These are phyloP conservation scores for Dissostichus mawsoni DNA, from an alignment of 2,113 vertebrate species.

Conservation along the genomic window DNA sequence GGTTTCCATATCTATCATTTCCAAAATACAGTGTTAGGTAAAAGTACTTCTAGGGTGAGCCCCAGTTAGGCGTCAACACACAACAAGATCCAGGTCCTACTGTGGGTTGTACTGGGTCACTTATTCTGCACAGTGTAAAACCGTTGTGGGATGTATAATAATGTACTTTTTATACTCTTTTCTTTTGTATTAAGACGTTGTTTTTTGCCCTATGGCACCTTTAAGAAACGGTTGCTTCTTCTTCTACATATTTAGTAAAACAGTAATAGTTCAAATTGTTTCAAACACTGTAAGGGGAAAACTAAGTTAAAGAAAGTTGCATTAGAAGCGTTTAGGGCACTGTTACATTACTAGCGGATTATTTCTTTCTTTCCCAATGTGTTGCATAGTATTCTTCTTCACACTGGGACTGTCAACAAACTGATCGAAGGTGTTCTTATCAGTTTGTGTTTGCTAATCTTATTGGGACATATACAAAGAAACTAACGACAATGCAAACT, in stretches of 20 bases:
- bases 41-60: background rate
- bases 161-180: background rate
- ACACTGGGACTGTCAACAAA: background rate
- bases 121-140: constrained; percentile 1
- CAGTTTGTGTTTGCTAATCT: background rate
- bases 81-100: background rate
- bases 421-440: background rate
- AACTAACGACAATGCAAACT: background rate
- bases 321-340: background rate
- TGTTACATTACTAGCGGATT: background rate
- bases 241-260: background rate
- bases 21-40: background rate
- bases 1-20: background rate
- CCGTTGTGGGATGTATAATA: background rate
- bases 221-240: background rate
- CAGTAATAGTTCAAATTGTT: background rate
- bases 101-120: background rate
- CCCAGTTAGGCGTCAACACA: too few relatives aligned
- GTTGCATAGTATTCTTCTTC: background rate
- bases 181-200: background rate
- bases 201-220: background rate
- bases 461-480: background rate
- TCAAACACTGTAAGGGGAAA: background rate
- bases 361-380: background rate
- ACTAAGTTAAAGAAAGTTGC: background rate